Conservation (phyloP, 2,113 vertebrate species). For the Telmatochromis sp. region DNA sequence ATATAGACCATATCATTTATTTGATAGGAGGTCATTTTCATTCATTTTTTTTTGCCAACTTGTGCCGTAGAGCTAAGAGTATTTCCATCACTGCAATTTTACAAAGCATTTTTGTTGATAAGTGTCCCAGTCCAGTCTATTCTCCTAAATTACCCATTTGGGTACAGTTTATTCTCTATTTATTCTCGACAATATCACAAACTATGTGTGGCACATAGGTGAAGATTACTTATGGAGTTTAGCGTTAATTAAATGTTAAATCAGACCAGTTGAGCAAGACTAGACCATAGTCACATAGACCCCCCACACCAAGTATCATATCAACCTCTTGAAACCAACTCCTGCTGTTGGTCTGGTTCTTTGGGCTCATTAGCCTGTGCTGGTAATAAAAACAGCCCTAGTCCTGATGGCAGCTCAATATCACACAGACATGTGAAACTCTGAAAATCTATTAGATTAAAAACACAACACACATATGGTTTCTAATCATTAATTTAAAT, state of each 20-base stretch:
- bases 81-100: neutral
- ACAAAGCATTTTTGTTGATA: neutral
- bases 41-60: neutral
- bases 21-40: neutral
- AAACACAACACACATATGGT: neutral
- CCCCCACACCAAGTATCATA: neutral
- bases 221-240: neutral
- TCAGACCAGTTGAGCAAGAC: neutral
- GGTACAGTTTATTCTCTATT: neutral
- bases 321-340: neutral
- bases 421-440: neutral
- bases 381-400: neutral
- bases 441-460: neutral
- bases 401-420: neutral
- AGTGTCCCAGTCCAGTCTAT: neutral
- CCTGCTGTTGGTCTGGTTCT: neutral
- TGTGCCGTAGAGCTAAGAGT: neutral
- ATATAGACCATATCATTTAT: neutral
- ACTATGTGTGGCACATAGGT: rapidly evolving
- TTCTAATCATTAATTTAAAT: neutral
- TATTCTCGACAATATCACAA: neutral
- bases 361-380: neutral
- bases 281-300: neutral
- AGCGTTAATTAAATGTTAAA: neutral
- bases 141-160: neutral